Evolutionary conservation across 1,140 invertebrate species (phyloP).

Genomic region (Pteromalus puparum): DNA sequence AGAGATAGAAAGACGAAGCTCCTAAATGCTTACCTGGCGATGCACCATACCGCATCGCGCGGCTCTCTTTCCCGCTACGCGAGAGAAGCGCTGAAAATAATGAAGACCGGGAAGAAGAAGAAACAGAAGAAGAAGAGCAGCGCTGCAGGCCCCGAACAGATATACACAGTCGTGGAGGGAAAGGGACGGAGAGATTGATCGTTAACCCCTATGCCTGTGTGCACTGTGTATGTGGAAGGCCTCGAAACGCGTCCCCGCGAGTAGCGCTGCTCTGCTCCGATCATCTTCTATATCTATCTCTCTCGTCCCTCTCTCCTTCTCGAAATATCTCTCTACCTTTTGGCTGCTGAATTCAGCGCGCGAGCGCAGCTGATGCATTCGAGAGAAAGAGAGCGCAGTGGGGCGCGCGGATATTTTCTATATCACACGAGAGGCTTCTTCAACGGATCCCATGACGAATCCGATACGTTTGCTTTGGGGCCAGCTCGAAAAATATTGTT

Average conservation of each 20-base stretch:
- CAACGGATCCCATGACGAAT: slow-evolving; percentile 41
- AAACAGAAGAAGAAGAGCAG: slow-evolving; percentile 33
- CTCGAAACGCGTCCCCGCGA: slow-evolving; percentile 40
- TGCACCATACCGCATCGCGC: not conserved
- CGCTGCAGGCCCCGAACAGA: slow-evolving; percentile 11
- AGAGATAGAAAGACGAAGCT: slow-evolving; percentile 27
- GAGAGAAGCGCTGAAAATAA: slow-evolving; percentile 42
- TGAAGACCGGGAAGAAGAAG: slow-evolving; percentile 53
- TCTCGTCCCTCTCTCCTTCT: slow-evolving; percentile 22
- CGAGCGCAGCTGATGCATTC: slow-evolving; percentile 55
- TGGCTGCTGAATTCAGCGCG: slow-evolving; percentile 48
- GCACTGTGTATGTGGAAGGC: slow-evolving; percentile 43
- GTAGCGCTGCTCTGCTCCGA: slow-evolving; percentile 27
- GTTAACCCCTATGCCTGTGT: slow-evolving; percentile 53
- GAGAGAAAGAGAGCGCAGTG: not conserved
- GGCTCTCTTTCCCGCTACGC: not conserved
- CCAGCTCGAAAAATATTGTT: slow-evolving; percentile 2
- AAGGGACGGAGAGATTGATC: slow-evolving; percentile 55
- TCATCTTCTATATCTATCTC: slow-evolving; percentile 24
- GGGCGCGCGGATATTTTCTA: slow-evolving; percentile 31
- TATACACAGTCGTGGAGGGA: not conserved
- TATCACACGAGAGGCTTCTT: slow-evolving; percentile 10
- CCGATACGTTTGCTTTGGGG: slow-evolving; percentile 26
- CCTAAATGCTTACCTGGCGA: slow-evolving; percentile 32
- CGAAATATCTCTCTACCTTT: not conserved